Evolutionary conservation across 2,888 invertebrate species (phyloP).

Genomic region (Drosophila mayaguana): DNA sequence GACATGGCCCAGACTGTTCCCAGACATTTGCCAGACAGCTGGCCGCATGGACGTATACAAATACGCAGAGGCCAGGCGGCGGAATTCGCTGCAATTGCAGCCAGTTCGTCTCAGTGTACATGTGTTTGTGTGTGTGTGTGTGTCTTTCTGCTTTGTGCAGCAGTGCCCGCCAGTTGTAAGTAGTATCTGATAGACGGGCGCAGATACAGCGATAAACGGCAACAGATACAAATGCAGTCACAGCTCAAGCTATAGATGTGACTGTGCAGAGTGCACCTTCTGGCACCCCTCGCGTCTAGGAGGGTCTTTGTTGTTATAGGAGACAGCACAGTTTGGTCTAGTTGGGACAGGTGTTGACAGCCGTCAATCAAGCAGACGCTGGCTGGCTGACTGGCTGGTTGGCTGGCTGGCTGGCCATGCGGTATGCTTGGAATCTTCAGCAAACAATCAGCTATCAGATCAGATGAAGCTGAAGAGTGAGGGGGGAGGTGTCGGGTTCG

Average conservation of each 20-base stretch:
- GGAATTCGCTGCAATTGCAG: slow-evolving; percentile 73
- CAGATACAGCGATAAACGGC: slow-evolving; percentile 37
- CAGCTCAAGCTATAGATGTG: slow-evolving; percentile 18
- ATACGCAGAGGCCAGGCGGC: slow-evolving; percentile 58
- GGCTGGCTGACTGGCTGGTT: background rate
- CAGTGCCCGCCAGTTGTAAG: slow-evolving; percentile 46
- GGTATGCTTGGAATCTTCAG: background rate
- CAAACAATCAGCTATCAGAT: slow-evolving; percentile 6
- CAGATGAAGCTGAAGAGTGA: background rate
- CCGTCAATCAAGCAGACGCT: slow-evolving; percentile 1
- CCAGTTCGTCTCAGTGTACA: slow-evolving; percentile 45
- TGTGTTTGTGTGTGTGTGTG: slow-evolving; percentile 18
- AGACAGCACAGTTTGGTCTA: slow-evolving; percentile 13
- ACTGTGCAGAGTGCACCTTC: background rate
- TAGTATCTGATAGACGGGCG: slow-evolving; percentile 63
- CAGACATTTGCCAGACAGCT: slow-evolving; percentile 80
- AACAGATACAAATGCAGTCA: slow-evolving; percentile 36
- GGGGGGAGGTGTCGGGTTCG: background rate
- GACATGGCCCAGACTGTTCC: slow-evolving; percentile 85
- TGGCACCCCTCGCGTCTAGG: background rate
- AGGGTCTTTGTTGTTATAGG: slow-evolving; percentile 17
- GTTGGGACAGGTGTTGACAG: slow-evolving; percentile 25
- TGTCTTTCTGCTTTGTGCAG: slow-evolving; percentile 44
- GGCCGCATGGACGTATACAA: slow-evolving; percentile 59
- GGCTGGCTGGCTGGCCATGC: background rate